These are phyloP conservation scores for Thalassarche chlororhynchos DNA, from an alignment of 2,113 vertebrate genomes.

Conservation along the genomic window DNA sequence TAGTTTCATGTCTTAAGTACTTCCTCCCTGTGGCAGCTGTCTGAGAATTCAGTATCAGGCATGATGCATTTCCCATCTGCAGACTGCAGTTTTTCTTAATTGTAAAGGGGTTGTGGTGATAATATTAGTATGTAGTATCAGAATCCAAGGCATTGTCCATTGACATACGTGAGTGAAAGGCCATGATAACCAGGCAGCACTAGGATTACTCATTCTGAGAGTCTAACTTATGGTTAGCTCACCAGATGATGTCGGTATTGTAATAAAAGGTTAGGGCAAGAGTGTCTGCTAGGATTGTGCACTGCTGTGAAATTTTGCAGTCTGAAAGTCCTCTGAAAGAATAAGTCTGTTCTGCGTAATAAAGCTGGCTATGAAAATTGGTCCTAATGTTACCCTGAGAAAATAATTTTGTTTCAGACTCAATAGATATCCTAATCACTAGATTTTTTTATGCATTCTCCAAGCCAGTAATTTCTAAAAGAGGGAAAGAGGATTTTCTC, in stretches of 20 bases:
- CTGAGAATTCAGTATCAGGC: neutral
- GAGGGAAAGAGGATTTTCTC: neutral
- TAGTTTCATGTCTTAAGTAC: neutral
- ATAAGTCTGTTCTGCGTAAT: neutral
- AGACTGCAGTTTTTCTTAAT: neutral
- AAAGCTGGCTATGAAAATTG: neutral
- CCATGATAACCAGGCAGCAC: neutral
- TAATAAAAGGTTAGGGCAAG: neutral
- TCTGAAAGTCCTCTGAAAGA: neutral
- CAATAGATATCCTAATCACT: neutral
- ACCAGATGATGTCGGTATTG: neutral
- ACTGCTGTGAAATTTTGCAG: neutral
- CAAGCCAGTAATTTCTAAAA: neutral
- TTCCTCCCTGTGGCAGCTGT: neutral
- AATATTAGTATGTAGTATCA: neutral
- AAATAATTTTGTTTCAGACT: neutral
- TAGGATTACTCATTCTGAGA: neutral
- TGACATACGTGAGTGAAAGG: neutral
- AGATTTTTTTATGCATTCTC: neutral
- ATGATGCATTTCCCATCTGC: neutral
- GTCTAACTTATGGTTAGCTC: neutral
- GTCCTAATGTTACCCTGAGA: neutral
- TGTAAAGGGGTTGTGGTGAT: neutral
- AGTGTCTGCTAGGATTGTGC: neutral
- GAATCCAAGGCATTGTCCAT: neutral